Conservation (phyloP, 2,888 invertebrate genomes). For the Mythimna albipuncta region DNA sequence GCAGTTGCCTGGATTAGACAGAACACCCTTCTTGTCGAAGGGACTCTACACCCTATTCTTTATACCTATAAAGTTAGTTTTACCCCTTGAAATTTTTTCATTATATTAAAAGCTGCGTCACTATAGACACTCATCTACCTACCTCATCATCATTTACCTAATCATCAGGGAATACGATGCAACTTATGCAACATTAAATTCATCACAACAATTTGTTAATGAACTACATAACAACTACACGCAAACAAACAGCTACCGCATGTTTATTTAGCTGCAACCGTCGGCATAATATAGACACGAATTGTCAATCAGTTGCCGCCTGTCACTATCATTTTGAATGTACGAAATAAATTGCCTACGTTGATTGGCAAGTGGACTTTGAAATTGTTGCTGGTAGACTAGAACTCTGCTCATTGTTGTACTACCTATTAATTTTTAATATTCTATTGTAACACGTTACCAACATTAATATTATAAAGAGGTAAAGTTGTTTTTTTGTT, state of each 20-base stretch:
- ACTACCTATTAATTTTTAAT: too few species aligned
- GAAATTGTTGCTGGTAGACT: background rate
- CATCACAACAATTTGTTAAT: background rate
- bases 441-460: too few species aligned
- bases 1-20: too few species aligned
- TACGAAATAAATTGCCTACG: background rate
- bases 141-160: too few species aligned
- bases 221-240: background rate
- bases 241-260: background rate
- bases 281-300: background rate
- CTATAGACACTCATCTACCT: background rate
- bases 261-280: slow-evolving; percentile 6
- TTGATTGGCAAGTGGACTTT: slow-evolving; percentile 1
- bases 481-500: too few species aligned
- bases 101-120: too few species aligned
- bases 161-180: background rate
- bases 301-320: slow-evolving; percentile 11
- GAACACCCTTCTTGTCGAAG: too few species aligned
- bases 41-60: too few species aligned
- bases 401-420: too few species aligned
- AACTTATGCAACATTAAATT: background rate
- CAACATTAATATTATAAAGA: too few species aligned
- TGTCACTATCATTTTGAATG: background rate
- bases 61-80: too few species aligned
- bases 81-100: too few species aligned